Base-by-base conservation (phyloP, 1,140 invertebrate genomes). In the Drosophila burlai region DNA sequence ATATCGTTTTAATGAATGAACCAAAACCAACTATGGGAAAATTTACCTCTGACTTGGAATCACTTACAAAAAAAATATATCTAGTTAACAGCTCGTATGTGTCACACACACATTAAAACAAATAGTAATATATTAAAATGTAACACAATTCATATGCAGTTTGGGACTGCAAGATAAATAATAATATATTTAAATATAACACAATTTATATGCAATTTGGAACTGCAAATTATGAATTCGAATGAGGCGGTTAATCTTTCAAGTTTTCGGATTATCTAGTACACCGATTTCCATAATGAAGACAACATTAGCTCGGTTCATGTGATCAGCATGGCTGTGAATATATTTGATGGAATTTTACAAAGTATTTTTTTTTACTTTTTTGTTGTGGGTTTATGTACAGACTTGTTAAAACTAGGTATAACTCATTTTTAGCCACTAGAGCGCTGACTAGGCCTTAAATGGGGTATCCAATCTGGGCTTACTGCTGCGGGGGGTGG, bases 381-480 rank as follows among this genome's bases (percentile, higher is more conserved):
- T 58, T 59, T 59, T 59, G 50, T 38, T 29, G 47, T 45, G 49
- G 57, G 15, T 38, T 76, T 79, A 79, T 79, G 58, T 79, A 79
- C 76, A 79, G 60, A 45, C 66, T 71, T 75, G 10, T 54, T 47
- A 60, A n/a, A 78, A 77, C 57, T 78, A 78, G 64, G 47, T 62
- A 62, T 61, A 62, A 64, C 76, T 63, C 76, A 63, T 57, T 40
- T 59, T 79, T 46, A 78, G 75, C 75, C 60, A 36, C 43, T 52
- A 54, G 36, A 61, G 73, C 65, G 61, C 65, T 78, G 75, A 78
- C 75, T 78, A 78, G 75, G 64, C 75, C 65, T 62, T 52, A 45
- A 54, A 58, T 58, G 43, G 65, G 43, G 52, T 45, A 60, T 47
- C 43, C 42, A 40, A 43, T 54, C 40, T 9, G 15, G 55, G 29